A percentile compares a stretch with the other conserved stretches of the same genome.
These are phyloP conservation scores for Gobio occitaniae DNA, from an alignment of 2,797 vertebrate species.

Conservation along the genomic window DNA sequence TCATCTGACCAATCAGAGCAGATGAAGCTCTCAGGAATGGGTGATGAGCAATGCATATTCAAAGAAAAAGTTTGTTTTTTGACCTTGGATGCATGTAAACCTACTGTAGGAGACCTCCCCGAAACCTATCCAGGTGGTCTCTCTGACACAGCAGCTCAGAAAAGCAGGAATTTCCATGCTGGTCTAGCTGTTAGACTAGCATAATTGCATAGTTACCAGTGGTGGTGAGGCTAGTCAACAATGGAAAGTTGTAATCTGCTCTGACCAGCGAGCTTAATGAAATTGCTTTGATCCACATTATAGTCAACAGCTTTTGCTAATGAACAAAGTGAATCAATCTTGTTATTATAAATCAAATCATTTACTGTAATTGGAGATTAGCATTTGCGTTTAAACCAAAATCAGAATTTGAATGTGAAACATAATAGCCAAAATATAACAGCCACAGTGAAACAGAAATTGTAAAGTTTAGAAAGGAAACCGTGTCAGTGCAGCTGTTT, in stretches of 20 bases:
- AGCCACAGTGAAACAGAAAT: neutral
- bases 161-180: neutral
- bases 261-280: conserved; percentile 35
- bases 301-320: conserved; percentile 41
- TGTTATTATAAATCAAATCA: conserved; percentile 45
- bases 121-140: neutral
- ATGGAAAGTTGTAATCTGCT: conserved; percentile 31
- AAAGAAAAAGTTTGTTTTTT: neutral
- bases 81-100: neutral
- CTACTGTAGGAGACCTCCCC: neutral
- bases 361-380: conserved; percentile 4
- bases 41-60: neutral
- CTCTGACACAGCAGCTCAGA: neutral
- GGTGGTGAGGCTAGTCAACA: neutral
- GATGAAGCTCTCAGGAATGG: neutral
- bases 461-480: neutral
- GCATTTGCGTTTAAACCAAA: neutral
- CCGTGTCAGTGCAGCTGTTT: conserved; percentile 27
- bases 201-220: neutral
- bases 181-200: neutral
- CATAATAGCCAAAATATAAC: neutral
- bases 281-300: conserved; percentile 53
- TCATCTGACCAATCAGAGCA: neutral
- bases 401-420: neutral
- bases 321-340: conserved; percentile 46